phyloP scores from a whole-genome alignment of 1,140 invertebrate genomes.

The Mya arenaria region DNA sequence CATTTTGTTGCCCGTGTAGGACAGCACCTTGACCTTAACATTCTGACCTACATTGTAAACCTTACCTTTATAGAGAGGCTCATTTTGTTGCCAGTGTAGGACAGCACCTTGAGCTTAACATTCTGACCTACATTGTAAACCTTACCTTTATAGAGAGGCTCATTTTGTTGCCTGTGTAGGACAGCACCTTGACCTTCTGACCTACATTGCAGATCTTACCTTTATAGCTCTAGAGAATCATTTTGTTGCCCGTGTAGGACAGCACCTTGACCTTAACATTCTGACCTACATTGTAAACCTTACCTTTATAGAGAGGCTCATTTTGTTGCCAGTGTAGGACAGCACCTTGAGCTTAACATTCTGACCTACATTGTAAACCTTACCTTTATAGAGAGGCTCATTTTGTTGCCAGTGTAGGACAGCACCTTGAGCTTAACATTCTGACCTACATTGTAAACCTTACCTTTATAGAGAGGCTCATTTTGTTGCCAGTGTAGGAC shows the following conservation, averaged over 20 bases:
- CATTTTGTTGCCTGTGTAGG: constrained; percentile 92
- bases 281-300: no score
- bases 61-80: constrained; percentile 95
- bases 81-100: constrained; percentile 92
- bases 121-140: constrained; percentile 89
- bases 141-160: constrained; percentile 95
- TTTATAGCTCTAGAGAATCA: no score
- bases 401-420: constrained; percentile 91
- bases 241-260: no score
- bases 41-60: no score
- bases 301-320: constrained; percentile 97
- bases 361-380: constrained; percentile 89
- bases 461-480: constrained; percentile 97
- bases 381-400: constrained; percentile 97
- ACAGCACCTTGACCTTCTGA: constrained; percentile 90
- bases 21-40: no score
- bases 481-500: constrained; percentile 91
- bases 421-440: constrained; percentile 91
- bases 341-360: constrained; percentile 91
- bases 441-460: constrained; percentile 89
- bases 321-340: constrained; percentile 91
- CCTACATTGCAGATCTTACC: no score
- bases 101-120: constrained; percentile 90
- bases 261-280: no score
- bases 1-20: no score